phyloP scores from a whole-genome alignment of 2,113 vertebrate genomes.

The Promerops cafer region DNA sequence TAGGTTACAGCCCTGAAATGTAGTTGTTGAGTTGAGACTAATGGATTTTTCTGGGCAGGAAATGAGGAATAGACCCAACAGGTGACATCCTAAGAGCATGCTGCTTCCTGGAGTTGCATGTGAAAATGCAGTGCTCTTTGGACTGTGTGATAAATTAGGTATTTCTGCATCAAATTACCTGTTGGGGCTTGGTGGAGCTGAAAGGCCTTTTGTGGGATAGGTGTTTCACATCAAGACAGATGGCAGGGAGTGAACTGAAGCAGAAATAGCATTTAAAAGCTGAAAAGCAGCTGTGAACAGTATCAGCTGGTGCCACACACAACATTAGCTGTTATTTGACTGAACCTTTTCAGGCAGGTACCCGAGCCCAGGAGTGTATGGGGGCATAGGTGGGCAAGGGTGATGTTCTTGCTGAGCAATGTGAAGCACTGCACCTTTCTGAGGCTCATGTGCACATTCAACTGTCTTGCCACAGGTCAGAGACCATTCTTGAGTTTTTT shows the following conservation, averaged over 20 bases:
- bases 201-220: background rate
- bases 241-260: background rate
- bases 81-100: background rate
- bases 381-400: background rate
- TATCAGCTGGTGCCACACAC: background rate
- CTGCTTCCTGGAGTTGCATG: background rate
- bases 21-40: background rate
- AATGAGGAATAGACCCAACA: background rate
- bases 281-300: background rate
- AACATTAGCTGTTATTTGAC: accelerated
- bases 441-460: background rate
- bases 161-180: background rate
- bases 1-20: background rate
- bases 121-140: background rate
- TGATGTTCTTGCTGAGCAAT: background rate
- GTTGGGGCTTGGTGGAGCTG: background rate
- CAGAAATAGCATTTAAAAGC: background rate
- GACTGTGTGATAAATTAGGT: background rate
- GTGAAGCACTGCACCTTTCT: background rate
- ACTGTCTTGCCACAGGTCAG: background rate
- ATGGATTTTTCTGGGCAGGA: background rate
- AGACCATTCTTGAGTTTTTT: background rate
- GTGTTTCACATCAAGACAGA: accelerated
- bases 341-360: background rate
- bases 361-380: background rate